Percentiles rank a stretch among this genome's conserved stretches.
Evolutionary conservation across 2,888 invertebrate genomes (phyloP).

Genomic region (Octonoba sinensis): DNA sequence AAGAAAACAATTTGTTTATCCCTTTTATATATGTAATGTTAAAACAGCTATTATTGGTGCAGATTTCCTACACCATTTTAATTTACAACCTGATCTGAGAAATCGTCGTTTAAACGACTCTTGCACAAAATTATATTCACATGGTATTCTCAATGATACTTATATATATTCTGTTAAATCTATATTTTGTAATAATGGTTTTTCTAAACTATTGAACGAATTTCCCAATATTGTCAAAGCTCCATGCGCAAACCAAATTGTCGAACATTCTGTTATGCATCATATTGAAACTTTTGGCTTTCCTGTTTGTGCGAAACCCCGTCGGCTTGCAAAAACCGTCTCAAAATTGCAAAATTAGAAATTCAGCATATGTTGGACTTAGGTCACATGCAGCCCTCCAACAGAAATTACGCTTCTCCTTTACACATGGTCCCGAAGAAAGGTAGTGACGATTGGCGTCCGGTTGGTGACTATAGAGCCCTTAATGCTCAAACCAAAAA

Average conservation of each 20-base stretch:
- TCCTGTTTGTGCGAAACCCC: constrained; percentile 67
- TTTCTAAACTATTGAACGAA: neutral
- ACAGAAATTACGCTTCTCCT: constrained; percentile 50
- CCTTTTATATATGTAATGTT: constrained; percentile 25
- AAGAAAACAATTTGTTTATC: constrained; percentile 17
- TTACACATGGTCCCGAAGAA: no score
- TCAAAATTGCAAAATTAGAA: constrained; percentile 26
- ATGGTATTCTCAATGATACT: neutral
- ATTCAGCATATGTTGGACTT: constrained; percentile 9
- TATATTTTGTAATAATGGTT: neutral
- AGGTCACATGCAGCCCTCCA: constrained; percentile 30
- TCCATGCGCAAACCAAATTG: constrained; percentile 5
- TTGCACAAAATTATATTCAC: constrained; percentile 8
- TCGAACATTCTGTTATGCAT: constrained; percentile 64
- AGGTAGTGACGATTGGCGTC: constrained; percentile 15
- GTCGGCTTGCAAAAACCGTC: constrained; percentile 15
- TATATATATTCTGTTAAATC: constrained; percentile 22
- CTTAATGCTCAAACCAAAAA: constrained; percentile 30
- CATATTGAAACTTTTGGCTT: constrained; percentile 68
- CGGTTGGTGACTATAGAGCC: constrained; percentile 19
- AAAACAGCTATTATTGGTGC: constrained; percentile 16
- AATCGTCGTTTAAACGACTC: no score
- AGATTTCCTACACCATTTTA: no score
- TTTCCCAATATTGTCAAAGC: constrained; percentile 5
- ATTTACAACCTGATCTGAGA: no score